Conservation (phyloP, 1,140 invertebrate genomes). For the Trichonephila inaurata region DNA sequence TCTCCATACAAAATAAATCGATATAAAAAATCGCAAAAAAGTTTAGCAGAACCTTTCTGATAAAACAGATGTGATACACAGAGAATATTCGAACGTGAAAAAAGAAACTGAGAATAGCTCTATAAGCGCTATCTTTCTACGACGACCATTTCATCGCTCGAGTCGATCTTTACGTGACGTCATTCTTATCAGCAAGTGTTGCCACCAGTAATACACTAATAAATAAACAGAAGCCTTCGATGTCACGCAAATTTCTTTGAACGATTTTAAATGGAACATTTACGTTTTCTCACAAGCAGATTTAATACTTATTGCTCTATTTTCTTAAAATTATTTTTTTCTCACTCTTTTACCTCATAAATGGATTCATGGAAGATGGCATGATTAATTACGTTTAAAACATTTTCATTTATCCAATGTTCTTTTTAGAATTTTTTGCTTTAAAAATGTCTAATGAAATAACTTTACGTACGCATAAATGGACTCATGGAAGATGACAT, state of each 20-base stretch:
- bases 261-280: not conserved
- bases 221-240: not conserved
- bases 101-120: not conserved
- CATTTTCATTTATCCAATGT: not conserved
- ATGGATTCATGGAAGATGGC: conserved; percentile 9
- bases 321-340: not conserved
- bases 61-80: conserved; percentile 56
- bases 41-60: conserved; percentile 3
- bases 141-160: not conserved
- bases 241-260: not conserved
- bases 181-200: not conserved
- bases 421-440: not conserved
- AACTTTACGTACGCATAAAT: conserved; percentile 1
- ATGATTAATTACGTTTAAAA: not conserved
- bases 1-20: conserved; percentile 68
- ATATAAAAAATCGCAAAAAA: conserved; percentile 38
- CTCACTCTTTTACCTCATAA: not conserved
- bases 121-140: conserved; percentile 25
- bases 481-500: conserved; percentile 2
- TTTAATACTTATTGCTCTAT: not conserved
- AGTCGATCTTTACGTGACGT: not conserved
- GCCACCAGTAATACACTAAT: not conserved
- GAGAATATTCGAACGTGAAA: not conserved
- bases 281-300: not conserved
- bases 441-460: no score